A percentile compares a stretch with the other conserved stretches of the same genome.
phyloP scores from a whole-genome alignment of 23 tunicate genomes.

The Ascidia mentula region DNA sequence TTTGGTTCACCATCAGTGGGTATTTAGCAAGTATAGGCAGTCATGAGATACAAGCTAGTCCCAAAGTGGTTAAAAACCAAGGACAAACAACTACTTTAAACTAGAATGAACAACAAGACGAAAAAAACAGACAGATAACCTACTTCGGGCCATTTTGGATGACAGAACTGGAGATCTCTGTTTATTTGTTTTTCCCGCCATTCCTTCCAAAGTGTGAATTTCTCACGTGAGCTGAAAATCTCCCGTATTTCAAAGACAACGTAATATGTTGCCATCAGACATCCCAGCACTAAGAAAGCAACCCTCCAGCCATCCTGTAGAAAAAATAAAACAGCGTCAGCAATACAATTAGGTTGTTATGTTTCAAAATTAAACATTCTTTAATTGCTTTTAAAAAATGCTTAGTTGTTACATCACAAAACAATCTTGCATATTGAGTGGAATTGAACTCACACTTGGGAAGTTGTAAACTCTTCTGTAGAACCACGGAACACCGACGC shows the following conservation, averaged over 20 bases:
- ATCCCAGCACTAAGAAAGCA: conserved; percentile 55
- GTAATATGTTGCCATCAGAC: conserved; percentile 37
- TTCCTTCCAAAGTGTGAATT: conserved; percentile 65
- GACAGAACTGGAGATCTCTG: conserved; percentile 61
- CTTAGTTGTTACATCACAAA: neutral
- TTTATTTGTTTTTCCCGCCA: conserved; percentile 76
- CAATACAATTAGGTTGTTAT: neutral
- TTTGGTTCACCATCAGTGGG: no score
- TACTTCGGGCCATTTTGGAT: conserved; percentile 95
- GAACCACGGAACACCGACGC: conserved; percentile 82
- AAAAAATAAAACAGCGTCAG: neutral
- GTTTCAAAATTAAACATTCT: neutral
- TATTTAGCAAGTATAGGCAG: no score
- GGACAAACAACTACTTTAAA: no score
- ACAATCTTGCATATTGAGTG: neutral
- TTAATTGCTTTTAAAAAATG: neutral
- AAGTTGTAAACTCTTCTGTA: conserved; percentile 46
- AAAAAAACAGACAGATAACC: neutral
- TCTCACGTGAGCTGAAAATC: conserved; percentile 40
- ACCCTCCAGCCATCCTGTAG: conserved; percentile 74
- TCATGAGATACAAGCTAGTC: no score
- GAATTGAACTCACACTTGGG: conserved; percentile 44
- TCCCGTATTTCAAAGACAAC: conserved; percentile 67
- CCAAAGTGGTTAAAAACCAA: no score
- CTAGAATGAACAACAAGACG: no score